These are phyloP conservation scores for Anarrhichthys ocellatus DNA, from an alignment of 2,113 vertebrate genomes.

Conservation along the genomic window DNA sequence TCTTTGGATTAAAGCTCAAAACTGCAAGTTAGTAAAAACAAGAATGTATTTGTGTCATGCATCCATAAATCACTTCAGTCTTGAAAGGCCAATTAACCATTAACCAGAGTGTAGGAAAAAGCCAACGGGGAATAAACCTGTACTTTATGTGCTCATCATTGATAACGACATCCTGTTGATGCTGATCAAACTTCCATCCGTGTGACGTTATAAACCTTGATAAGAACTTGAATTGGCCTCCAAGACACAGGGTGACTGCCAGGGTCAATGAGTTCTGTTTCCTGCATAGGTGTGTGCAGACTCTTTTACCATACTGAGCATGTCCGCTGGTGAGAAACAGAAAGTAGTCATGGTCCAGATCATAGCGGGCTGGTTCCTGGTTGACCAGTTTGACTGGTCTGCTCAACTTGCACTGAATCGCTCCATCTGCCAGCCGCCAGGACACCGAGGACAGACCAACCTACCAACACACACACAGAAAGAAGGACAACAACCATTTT, in stretches of 20 bases:
- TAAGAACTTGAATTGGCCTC: background rate
- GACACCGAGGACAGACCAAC: slow-evolving; percentile 78
- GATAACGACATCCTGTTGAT: slow-evolving; percentile 15
- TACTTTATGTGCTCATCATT: background rate
- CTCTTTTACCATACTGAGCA: slow-evolving; percentile 78
- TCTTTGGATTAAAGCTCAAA: background rate
- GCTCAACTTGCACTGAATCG: slow-evolving; percentile 88
- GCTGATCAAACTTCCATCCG: background rate
- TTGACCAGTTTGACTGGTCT: slow-evolving; percentile 74
- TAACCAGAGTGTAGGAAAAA: background rate
- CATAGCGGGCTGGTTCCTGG: slow-evolving; percentile 77
- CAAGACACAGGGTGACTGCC: background rate
- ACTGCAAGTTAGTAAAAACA: background rate
- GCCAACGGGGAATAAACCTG: background rate
- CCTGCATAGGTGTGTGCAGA: background rate
- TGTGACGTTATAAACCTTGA: slow-evolving; percentile 6
- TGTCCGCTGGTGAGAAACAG: slow-evolving; percentile 87
- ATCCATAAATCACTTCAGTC: background rate
- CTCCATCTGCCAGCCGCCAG: slow-evolving; percentile 85
- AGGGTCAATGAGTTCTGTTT: background rate
- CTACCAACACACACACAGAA: slow-evolving; percentile 19
- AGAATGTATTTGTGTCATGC: background rate
- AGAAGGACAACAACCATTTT: background rate
- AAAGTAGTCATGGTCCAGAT: slow-evolving; percentile 85
- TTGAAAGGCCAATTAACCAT: background rate